Base-by-base conservation (phyloP, 2,888 invertebrate genomes). In the Agrypnus murinus region DNA sequence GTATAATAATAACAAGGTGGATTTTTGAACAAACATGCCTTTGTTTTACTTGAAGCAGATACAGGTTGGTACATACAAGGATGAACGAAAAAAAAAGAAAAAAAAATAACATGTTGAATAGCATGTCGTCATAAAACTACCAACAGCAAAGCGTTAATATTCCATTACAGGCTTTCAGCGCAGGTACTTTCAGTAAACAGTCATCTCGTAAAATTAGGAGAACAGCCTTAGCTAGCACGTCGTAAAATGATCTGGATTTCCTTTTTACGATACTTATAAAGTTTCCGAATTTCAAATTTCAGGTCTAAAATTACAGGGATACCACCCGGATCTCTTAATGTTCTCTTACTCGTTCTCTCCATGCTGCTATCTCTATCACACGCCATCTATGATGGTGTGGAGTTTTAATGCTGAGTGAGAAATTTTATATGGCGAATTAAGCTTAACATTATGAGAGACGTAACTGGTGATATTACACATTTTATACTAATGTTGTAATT, bases 191-290 rank as follows among this genome's bases (percentile, higher is more conserved):
- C 40, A 69, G 69, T 69, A 69, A 69, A 69, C 69, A 65, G 65
- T 65, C 57, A 69, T 69, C 65, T 69, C 70, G 55, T 70, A 70
- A 70, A 70, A 70, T 70, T 70, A 70, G 70, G 60, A 70, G 62
- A 70, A 70, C 70, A 65, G 70, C 70, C 65, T 65, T 70, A 70
- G 70, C 70, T 70, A 70, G 70, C 70, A 70, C 70, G 65, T 70
- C 70, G 70, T 70, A 70, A 70, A 70, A 65, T 70, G 70, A 70
- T 65, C 70, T 65, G 70, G 70, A 70, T 70, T 70, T 70, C 70
- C 70, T 70, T 70, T 69, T 70, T 70, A 70, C 70, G 70, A 70
- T 70, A 70, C 70, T 65, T 70, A 70, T 70, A 70, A 70, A 70
- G 70, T 70, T 70, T 69, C 60, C 70, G 70, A 70, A 70, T 70